Evolutionary conservation across 2,888 invertebrate species (phyloP).

Genomic region (Lepidocyrtoides sp.): DNA sequence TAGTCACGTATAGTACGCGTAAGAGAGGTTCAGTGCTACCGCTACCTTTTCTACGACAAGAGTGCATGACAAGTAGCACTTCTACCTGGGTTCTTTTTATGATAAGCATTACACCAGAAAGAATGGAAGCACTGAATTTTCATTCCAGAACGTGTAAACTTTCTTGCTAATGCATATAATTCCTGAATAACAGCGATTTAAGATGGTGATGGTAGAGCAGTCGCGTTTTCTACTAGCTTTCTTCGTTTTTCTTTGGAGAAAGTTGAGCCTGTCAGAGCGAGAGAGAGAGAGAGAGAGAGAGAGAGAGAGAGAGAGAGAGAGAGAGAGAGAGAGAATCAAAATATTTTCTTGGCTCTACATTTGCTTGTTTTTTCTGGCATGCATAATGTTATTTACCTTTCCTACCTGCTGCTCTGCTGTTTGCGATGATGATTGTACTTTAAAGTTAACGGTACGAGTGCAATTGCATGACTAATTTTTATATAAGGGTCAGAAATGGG

Average conservation of each 20-base stretch:
- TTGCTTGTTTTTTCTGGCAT: not conserved
- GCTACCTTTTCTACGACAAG: not conserved
- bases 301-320: no score
- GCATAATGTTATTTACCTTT: conserved; percentile 1
- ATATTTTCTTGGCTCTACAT: not conserved
- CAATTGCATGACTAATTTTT: conserved; percentile 21
- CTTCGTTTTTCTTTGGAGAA: not conserved
- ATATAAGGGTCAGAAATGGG: conserved; percentile 55
- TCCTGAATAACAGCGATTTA: no score
- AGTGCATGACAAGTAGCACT: conserved; percentile 51
- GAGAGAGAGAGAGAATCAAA: no score
- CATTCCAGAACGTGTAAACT: not conserved
- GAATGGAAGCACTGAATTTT: not conserved
- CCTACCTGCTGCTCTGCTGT: conserved; percentile 22
- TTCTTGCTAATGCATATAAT: not conserved
- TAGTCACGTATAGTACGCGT: not conserved
- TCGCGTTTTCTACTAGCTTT: not conserved
- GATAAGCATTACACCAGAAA: not conserved
- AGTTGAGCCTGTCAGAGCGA: not conserved
- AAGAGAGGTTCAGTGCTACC: no score
- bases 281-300: not conserved
- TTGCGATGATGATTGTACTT: not conserved
- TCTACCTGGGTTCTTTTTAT: not conserved
- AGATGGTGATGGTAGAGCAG: not conserved
- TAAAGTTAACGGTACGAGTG: not conserved